Evolutionary conservation across 2,888 invertebrate genomes (phyloP).

Genomic region (Caenorhabditis japonica): DNA sequence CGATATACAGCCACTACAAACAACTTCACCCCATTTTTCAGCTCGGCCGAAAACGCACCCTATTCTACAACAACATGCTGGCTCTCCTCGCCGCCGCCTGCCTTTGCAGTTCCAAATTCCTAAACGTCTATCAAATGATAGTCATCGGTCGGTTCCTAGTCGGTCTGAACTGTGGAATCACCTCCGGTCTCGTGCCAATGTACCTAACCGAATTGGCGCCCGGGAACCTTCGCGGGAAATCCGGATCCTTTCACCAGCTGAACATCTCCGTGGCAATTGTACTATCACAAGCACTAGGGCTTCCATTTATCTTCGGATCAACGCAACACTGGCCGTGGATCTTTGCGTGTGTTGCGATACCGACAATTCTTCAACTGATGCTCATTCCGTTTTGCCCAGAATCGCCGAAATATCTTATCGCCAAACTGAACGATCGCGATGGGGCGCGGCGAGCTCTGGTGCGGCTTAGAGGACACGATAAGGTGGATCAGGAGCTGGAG

Average conservation of each 20-base stretch:
- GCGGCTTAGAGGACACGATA: conserved; percentile 25
- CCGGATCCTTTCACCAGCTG: conserved; percentile 90
- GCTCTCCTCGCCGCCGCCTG: conserved; percentile 84
- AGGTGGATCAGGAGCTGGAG: conserved; percentile 38
- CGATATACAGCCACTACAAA: too few relatives aligned
- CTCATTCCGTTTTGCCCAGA: conserved; percentile 88
- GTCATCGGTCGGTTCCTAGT: conserved; percentile 82
- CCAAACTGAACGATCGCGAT: conserved; percentile 77
- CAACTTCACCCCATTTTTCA: conserved; percentile 14
- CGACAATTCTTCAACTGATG: conserved; percentile 83
- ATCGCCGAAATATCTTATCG: conserved; percentile 82
- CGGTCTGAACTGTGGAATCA: conserved; percentile 76
- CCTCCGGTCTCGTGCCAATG: conserved; percentile 89
- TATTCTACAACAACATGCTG: conserved; percentile 86
- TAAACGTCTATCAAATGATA: conserved; percentile 72
- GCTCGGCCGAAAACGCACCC: conserved; percentile 80
- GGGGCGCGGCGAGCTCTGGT: conserved; percentile 38
- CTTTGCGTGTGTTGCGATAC: conserved; percentile 83
- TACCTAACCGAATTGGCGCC: conserved; percentile 91
- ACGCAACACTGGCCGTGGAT: conserved; percentile 84
- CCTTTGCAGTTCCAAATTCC: conserved; percentile 83
- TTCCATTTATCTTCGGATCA: conserved; percentile 84
- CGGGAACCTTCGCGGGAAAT: conserved; percentile 85
- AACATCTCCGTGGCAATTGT: conserved; percentile 89
- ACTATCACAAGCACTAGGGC: conserved; percentile 83